Base-by-base conservation (phyloP, 2,888 invertebrate genomes). In the Morpho deidamia region DNA sequence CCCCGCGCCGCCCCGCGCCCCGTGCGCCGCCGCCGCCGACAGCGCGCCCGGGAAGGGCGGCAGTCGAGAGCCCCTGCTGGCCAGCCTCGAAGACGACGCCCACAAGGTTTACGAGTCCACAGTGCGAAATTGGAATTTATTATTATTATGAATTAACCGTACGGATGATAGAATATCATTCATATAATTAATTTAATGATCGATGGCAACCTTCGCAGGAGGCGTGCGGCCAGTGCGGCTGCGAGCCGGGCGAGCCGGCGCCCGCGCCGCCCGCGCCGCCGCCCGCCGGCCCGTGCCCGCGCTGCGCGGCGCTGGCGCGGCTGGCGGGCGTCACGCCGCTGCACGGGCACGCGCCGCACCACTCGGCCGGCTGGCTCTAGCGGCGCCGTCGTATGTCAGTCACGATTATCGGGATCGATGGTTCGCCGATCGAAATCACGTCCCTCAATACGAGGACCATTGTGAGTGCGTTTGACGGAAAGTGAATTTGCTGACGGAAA, bases 251-350 rank as follows among this genome's bases (percentile, higher is more conserved):
- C 48, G 46, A 35, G 11, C 53, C 55, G 56, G 51, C 44, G 37
- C 8, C 33, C 50, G 58, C 39, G 44, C 41, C 41, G 37, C 56
- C 49, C 32, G 56, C 51, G 40, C 55, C 51, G 40, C 55, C 39
- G 32, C 54, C 48, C 59, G 62, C 51, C 44, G 55, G 51, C 51
- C 37, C 72, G 63, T 81, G 83, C 80, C 92, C 92, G 56, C 92
- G 93, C 62, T 91, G 92, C 69, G 90, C 90, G 66, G 90, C 91
- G 69, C 81, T 92, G 68, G 92, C 93, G 63, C 92, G 93, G 74
- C 87, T 94, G 68, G 92, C 94, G 11, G 94, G 94, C 61, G 93
- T 95, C 61, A 94, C 94, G 73, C 94, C 94, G 65, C 90, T 94
- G 68, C 93, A 93, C 79, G 94, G 94, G 1, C 94, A 94, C 82